Conservation (phyloP, 2,888 invertebrate species). For the Acheta domesticus region DNA sequence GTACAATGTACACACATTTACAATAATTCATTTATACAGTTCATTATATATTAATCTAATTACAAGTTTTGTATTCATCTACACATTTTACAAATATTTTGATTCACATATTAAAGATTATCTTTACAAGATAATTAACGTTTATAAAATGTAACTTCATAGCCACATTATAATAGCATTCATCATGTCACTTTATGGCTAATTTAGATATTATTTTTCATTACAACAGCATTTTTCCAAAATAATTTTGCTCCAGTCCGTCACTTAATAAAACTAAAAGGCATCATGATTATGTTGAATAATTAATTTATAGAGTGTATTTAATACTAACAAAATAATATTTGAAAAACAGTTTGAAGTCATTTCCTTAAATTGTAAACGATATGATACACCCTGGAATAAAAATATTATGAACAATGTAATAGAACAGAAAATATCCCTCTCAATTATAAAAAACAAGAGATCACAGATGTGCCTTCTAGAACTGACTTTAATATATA, state of each 20-base stretch:
- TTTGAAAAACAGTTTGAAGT: not conserved
- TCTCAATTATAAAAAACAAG: not conserved
- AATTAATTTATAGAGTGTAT: not conserved
- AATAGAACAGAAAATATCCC: no score
- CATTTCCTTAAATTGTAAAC: no score
- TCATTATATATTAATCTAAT: conserved; percentile 2
- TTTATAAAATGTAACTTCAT: not conserved
- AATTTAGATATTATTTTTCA: conserved; percentile 6
- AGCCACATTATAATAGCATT: not conserved
- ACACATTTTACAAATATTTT: conserved; percentile 18
- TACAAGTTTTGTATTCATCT: not conserved
- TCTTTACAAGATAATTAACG: conserved; percentile 4
- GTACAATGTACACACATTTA: conserved; percentile 7
- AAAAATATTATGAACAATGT: not conserved
- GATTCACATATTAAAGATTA: conserved; percentile 4
- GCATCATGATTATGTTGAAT: not conserved
- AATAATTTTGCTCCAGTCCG: not conserved
- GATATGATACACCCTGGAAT: not conserved
- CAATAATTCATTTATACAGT: conserved; percentile 18
- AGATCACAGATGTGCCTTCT: not conserved
- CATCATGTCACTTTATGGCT: not conserved
- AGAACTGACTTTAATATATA: not conserved
- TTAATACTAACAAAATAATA: not conserved
- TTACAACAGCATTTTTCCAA: not conserved
- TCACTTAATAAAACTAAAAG: not conserved